Percentiles rank a stretch among this genome's conserved stretches.
Conservation (phyloP, 2,888 invertebrate genomes). For the Hylaea fasciaria region DNA sequence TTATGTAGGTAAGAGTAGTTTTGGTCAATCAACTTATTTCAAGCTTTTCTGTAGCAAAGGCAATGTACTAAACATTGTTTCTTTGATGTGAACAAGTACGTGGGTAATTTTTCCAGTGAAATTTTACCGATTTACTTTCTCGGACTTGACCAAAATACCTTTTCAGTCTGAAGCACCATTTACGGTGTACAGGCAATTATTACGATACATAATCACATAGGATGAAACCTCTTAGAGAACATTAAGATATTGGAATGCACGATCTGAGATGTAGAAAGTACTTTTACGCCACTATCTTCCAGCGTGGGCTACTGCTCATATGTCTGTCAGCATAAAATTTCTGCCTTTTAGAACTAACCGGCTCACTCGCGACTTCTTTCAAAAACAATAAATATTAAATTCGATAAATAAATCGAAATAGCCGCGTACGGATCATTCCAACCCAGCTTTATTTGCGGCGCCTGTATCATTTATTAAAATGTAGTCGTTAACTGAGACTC, state of each 20-base stretch:
- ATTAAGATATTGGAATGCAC: no score
- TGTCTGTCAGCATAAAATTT: no score
- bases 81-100: background rate
- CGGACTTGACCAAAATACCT: background rate
- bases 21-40: background rate
- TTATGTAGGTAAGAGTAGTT: slow-evolving; percentile 9
- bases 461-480: slow-evolving; percentile 28
- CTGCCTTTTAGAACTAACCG: no score
- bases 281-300: no score
- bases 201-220: no score
- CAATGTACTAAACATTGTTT: background rate
- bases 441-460: slow-evolving; percentile 16
- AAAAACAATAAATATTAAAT: background rate
- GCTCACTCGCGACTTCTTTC: no score
- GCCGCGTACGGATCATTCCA: slow-evolving; percentile 10
- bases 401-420: background rate
- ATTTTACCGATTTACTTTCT: background rate
- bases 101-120: no score
- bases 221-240: no score
- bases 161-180: no score
- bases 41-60: background rate
- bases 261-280: no score
- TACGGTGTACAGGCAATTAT: no score
- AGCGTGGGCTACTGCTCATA: no score
- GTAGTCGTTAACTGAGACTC: slow-evolving; percentile 18